phyloP scores from a whole-genome alignment of 1,140 invertebrate species.

The Trialeurodes vaporariorum region DNA sequence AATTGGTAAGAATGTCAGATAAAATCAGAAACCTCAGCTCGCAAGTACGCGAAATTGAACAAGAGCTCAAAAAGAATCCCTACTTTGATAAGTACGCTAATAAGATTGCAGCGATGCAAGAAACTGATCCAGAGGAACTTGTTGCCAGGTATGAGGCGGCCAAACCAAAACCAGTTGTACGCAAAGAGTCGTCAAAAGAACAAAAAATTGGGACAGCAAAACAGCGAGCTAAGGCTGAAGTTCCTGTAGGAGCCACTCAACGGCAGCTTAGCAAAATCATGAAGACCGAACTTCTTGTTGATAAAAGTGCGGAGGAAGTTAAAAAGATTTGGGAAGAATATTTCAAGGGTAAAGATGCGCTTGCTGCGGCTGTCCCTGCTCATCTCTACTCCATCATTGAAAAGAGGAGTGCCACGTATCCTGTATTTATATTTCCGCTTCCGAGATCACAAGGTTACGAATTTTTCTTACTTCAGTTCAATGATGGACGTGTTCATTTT shows the following conservation, averaged over 20 bases:
- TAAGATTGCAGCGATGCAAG: slow-evolving; percentile 60
- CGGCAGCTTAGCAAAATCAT: slow-evolving; percentile 55
- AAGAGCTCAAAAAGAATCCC: slow-evolving; percentile 59
- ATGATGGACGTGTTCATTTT: slow-evolving; percentile 64
- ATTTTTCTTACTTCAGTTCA: slow-evolving; percentile 71
- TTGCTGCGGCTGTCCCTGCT: slow-evolving; percentile 54
- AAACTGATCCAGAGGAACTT: slow-evolving; percentile 63
- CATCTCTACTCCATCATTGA: slow-evolving; percentile 46
- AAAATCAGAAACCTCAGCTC: not conserved
- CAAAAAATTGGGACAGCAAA: slow-evolving; percentile 37
- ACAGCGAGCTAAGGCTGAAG: slow-evolving; percentile 59
- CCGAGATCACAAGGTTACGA: slow-evolving; percentile 76
- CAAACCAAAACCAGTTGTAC: slow-evolving; percentile 19
- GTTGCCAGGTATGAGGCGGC: slow-evolving; percentile 46
- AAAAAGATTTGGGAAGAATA: slow-evolving; percentile 67
- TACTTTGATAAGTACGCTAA: slow-evolving; percentile 70
- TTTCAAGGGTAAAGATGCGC: slow-evolving; percentile 60
- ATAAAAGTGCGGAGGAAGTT: slow-evolving; percentile 63
- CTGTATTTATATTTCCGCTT: slow-evolving; percentile 69
- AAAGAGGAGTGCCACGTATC: slow-evolving; percentile 42
- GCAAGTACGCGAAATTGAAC: slow-evolving; percentile 42
- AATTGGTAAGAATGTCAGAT: not conserved
- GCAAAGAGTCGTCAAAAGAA: slow-evolving; percentile 24
- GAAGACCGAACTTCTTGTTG: slow-evolving; percentile 61
- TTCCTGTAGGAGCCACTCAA: slow-evolving; percentile 55